phyloP scores from a whole-genome alignment of 2,113 vertebrate species.

The Muntiacus muntjak region DNA sequence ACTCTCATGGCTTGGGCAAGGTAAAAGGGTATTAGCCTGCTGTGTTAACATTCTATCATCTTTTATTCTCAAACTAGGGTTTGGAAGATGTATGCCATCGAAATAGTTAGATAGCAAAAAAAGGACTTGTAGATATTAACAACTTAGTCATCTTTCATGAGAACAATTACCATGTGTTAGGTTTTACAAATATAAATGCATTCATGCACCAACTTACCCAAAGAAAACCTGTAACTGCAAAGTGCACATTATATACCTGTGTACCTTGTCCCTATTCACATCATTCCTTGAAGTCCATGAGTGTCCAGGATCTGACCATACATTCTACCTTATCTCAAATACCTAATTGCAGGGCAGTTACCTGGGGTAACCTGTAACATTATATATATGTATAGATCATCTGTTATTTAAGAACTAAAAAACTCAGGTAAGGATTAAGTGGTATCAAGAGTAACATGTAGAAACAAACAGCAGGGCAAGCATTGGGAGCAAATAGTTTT shows the following conservation, averaged over 20 bases:
- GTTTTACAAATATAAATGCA: not conserved
- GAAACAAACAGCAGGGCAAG: not conserved
- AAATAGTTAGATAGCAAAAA: not conserved
- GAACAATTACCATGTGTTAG: not conserved
- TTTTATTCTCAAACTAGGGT: not conserved
- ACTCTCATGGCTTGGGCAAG: not conserved
- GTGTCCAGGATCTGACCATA: not conserved
- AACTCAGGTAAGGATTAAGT: not conserved
- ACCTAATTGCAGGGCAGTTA: not conserved
- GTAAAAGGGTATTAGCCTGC: not conserved
- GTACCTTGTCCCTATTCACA: not conserved
- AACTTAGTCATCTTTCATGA: not conserved
- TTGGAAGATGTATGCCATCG: not conserved
- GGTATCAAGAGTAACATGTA: not conserved
- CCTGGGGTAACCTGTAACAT: not conserved
- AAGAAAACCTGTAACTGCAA: not conserved
- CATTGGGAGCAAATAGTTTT: not conserved
- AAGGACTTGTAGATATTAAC: not conserved
- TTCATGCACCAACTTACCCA: not conserved
- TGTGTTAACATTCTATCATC: not conserved
- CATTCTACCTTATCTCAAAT: not conserved
- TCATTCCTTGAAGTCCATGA: not conserved
- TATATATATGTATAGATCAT: not conserved
- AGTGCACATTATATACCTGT: accelerated
- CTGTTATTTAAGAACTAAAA: not conserved